Evolutionary conservation across 2,113 vertebrate species (phyloP), one percentile per base, ranked within the genome.

Genomic region (Epinephelus moara): DNA sequence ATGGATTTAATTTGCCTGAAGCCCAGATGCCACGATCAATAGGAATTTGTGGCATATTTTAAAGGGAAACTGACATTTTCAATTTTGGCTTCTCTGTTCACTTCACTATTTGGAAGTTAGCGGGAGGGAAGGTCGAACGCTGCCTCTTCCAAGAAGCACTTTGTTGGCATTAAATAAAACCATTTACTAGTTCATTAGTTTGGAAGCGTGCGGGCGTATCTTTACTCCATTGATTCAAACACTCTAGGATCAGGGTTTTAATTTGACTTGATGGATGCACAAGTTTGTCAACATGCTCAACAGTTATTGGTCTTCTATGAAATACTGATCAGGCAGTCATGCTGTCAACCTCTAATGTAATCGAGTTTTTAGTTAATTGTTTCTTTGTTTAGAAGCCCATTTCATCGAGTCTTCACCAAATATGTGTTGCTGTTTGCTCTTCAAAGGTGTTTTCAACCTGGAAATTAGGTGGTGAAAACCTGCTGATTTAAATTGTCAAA

Each of bases 1-100:
- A 78, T 70, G 78, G 68, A 60, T 85, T 64, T 72, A 1, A 23
- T 82, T 78, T n/a, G 57, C 57, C 52, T 27, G n/a, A 53, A 45
- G 78, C 69, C 30, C 60, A 49, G 40, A 57, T 85, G 81, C 68
- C 68, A 33, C 52, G 1, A 64, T 79, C 66, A 27, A 47, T 19
- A 53, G 45, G 45, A 75, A 78, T 66, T 6, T 53, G 42, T n/a
- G 12, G 25, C 69, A 49, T 21, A 37, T 15, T 40, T 56, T 66
- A 15, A 55, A 70, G 50, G 42, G 17, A 59, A 76, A 33, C 3
- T 53, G 53, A 76, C 66, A 60, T 53, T 66, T 75, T 75, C 9
- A 30, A 56, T 49, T 61, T 21, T 19, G 12, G 5, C 45, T 47
- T 15, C 19, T 61, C 37, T 25, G 69, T 56, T 47, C 21, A 56